A percentile compares a stretch with the other conserved stretches of the same genome.
Conservation (phyloP, 2,888 invertebrate genomes). For the Noctua fimbriata region DNA sequence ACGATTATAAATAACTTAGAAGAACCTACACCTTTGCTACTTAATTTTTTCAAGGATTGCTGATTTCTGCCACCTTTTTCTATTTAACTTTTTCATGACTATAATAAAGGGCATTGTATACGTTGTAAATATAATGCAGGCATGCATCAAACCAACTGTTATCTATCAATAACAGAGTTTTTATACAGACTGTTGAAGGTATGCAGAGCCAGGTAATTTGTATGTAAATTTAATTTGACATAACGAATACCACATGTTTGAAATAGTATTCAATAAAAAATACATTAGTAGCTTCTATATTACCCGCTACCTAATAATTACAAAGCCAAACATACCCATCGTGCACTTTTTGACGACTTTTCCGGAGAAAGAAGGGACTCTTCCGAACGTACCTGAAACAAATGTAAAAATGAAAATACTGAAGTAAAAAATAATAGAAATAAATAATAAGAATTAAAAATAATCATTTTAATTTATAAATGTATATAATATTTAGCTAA, state of each 20-base stretch:
- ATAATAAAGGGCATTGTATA: not conserved
- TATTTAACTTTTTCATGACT: not conserved
- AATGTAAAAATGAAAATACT: conserved; percentile 35
- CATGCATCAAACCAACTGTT: not conserved
- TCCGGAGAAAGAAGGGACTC: conserved; percentile 86
- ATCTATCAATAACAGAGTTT: conserved; percentile 1
- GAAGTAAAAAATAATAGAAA: not conserved
- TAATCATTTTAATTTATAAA: too few species aligned
- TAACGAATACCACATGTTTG: conserved; percentile 21
- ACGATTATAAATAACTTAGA: conserved; percentile 43
- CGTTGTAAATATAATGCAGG: not conserved
- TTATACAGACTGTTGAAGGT: conserved; percentile 15
- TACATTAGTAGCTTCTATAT: not conserved
- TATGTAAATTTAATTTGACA: conserved; percentile 24
- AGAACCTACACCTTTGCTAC: conserved; percentile 25
- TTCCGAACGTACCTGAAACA: conserved; percentile 88
- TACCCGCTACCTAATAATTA: conserved; percentile 78
- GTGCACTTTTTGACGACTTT: conserved; percentile 81
- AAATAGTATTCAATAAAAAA: conserved; percentile 1
- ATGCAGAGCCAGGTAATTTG: conserved; percentile 15
- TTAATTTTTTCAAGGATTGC: conserved; percentile 22
- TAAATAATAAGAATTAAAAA: too few species aligned
- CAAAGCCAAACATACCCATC: conserved; percentile 86
- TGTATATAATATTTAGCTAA: too few species aligned
- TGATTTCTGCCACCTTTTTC: not conserved